Evolutionary conservation across 2,888 invertebrate species (phyloP).

Genomic region (Cerceris rybyensis): DNA sequence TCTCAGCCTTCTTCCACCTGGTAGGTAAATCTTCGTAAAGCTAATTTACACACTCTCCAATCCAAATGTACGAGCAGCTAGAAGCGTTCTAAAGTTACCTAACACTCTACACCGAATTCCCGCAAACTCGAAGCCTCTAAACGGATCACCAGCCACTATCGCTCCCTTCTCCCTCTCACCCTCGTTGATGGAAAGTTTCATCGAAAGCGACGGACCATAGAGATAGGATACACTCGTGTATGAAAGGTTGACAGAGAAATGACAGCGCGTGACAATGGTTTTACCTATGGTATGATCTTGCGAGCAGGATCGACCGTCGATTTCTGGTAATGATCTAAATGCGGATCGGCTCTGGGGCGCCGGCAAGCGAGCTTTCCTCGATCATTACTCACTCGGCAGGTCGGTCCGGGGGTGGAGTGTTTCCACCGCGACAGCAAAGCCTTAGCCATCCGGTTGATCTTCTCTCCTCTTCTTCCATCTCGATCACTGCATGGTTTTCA

Average conservation of each 20-base stretch:
- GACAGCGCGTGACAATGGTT: constrained; percentile 19
- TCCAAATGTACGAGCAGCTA: too few species aligned
- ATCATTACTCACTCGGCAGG: constrained; percentile 73
- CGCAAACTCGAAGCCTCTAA: too few species aligned
- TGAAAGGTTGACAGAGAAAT: constrained; percentile 2
- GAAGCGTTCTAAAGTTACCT: too few species aligned
- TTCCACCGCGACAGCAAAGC: constrained; percentile 72
- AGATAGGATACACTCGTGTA: neutral
- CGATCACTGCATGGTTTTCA: constrained; percentile 65
- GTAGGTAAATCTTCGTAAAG: too few species aligned
- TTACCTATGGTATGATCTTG: constrained; percentile 50
- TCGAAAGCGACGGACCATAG: neutral
- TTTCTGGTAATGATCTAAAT: constrained; percentile 59
- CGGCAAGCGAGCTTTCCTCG: constrained; percentile 39
- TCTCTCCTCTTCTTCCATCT: constrained; percentile 72
- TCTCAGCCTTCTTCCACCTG: too few species aligned
- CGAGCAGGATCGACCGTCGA: constrained; percentile 48
- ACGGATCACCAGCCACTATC: too few species aligned
- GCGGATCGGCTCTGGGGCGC: constrained; percentile 36
- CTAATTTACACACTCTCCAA: too few species aligned
- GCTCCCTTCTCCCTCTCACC: too few species aligned
- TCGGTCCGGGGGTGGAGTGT: constrained; percentile 69
- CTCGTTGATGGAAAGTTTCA: too few species aligned
- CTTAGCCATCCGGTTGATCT: constrained; percentile 70
- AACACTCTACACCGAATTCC: too few species aligned